phyloP scores from a whole-genome alignment of 2,888 invertebrate species.

The Calliphora vomitoria region DNA sequence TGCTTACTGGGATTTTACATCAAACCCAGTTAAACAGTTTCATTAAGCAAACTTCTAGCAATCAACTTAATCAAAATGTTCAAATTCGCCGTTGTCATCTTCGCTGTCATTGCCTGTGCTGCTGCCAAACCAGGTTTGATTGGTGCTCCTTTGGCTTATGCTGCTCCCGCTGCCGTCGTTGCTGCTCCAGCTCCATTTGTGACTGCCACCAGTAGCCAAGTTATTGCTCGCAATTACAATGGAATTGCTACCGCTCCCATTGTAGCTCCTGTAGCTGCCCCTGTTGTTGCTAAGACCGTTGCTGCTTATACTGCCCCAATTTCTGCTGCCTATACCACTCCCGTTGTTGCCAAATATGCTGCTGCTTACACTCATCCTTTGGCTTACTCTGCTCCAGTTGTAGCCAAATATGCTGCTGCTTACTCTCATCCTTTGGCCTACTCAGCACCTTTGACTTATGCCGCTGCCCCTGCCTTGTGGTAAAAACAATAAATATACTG shows the following conservation, averaged over 20 bases:
- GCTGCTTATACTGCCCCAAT: constrained; percentile 3
- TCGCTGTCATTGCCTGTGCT: constrained; percentile 77
- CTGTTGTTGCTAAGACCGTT: constrained; percentile 36
- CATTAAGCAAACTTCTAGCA: too few relatives aligned
- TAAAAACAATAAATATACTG: background rate
- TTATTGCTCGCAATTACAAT: constrained; percentile 73
- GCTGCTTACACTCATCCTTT: constrained; percentile 27
- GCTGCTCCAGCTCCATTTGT: constrained; percentile 67
- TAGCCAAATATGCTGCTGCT: constrained; percentile 44
- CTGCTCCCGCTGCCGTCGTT: constrained; percentile 74
- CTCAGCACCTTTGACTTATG: constrained; percentile 36
- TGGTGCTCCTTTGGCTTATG: constrained; percentile 75
- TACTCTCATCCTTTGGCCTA: constrained; percentile 37
- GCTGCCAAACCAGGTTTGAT: constrained; percentile 76
- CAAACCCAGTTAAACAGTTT: too few relatives aligned
- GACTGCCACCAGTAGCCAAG: constrained; percentile 69
- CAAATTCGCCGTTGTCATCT: constrained; percentile 75
- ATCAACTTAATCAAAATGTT: too few relatives aligned
- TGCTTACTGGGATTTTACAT: too few relatives aligned
- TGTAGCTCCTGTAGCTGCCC: constrained; percentile 52
- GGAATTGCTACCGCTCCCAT: constrained; percentile 72
- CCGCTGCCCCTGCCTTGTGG: constrained; percentile 37
- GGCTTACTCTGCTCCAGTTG: constrained; percentile 48
- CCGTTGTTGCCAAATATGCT: constrained; percentile 41
- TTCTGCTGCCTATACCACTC: constrained; percentile 14